Conservation (phyloP, 2,888 invertebrate species). For the Pterostichus niger region DNA sequence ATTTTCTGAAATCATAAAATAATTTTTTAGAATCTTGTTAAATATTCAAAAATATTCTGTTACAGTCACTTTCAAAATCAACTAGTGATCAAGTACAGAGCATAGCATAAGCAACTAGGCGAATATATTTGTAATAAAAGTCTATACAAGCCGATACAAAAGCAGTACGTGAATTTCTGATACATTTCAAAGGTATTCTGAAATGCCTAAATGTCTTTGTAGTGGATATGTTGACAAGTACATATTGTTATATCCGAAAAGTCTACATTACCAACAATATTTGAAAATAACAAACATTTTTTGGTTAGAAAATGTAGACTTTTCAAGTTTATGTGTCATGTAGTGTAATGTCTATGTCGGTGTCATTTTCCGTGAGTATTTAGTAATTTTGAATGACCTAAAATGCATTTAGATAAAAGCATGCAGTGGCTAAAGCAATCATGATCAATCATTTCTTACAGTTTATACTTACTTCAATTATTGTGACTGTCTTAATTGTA, state of each 20-base stretch:
- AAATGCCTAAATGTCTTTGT: not conserved
- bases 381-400: slow-evolving; percentile 2
- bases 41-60: not conserved
- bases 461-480: slow-evolving; percentile 22
- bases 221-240: slow-evolving; percentile 26
- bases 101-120: slow-evolving; percentile 57
- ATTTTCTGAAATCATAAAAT: slow-evolving; percentile 62
- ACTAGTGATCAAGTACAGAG: slow-evolving; percentile 47
- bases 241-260: slow-evolving; percentile 27
- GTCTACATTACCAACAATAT: not conserved
- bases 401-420: slow-evolving; percentile 9
- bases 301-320: slow-evolving; percentile 3
- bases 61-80: slow-evolving; percentile 23
- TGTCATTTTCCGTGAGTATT: not conserved
- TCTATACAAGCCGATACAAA: slow-evolving; percentile 43
- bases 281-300: no score
- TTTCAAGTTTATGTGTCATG: slow-evolving; percentile 1
- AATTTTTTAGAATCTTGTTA: slow-evolving; percentile 47
- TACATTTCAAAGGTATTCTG: slow-evolving; percentile 11
- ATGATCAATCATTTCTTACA: not conserved
- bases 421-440: slow-evolving; percentile 36
- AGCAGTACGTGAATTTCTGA: slow-evolving; percentile 24
- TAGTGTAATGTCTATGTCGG: slow-evolving; percentile 22
- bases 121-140: not conserved
- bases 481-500: slow-evolving; percentile 33